Evolutionary conservation across 2,113 vertebrate genomes (phyloP), one percentile per base, ranked within the genome.

Genomic region (Tringa solitaria): DNA sequence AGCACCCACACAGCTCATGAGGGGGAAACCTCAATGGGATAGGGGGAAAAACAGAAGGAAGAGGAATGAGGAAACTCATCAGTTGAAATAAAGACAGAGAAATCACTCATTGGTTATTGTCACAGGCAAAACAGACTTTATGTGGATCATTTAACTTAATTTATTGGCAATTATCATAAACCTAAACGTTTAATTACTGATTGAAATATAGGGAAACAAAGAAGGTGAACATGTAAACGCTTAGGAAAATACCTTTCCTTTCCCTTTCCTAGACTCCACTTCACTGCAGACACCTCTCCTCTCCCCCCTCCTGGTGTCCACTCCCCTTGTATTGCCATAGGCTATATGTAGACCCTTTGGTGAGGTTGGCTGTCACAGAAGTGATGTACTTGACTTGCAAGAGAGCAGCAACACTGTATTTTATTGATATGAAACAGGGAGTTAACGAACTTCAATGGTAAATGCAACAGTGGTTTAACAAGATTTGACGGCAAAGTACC

Each of bases 281-380:
- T 46, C 16, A 26, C 15, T 45, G 13, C 43, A 75, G 32, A 27
- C 41, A 50, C 26, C 16, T n/a, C 12, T 69, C 13, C 28, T 59
- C 10, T 65, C 10, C 14, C 8, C 9, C 0, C 1, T 51, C 4
- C 14, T 19, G 12, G 8, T 30, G 21, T 41, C 46, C 28, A n/a
- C 10, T 54, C 45, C 12, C 6, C 6, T 46, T 65, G 33, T 27
- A 32, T 23, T 72, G 26, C 33, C 17, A 54, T 16, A 48, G 18
- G 12, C 81, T 63, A 32, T 10, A 20, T 9, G 14, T 20, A 35
- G 24, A 39, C 21, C 18, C 26, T 60, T 84, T 61, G 33, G 21
- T 33, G 46, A 60, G 12, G 22, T 6, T 54, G n/a, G 21, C n/a
- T 39, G 35, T 61, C 35, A 27, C 5, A 61, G 24, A 26, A 61